Evolutionary conservation across 1,140 invertebrate genomes (phyloP).

Genomic region (Drosophila fuyamai): DNA sequence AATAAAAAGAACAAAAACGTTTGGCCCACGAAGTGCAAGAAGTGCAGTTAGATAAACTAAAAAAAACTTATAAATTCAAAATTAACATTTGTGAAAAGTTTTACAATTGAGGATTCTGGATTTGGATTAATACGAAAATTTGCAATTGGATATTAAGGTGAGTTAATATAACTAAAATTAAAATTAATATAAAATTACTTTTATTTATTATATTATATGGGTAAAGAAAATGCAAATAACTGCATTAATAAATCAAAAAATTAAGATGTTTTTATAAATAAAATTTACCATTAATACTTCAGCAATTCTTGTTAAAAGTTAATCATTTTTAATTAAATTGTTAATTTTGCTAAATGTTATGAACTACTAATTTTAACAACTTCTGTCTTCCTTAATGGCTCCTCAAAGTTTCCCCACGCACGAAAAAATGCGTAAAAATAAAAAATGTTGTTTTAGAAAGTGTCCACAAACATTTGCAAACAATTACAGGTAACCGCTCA

Average conservation of each 20-base stretch:
- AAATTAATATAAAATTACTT: no score
- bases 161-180: constrained; percentile 14
- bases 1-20: constrained; percentile 33
- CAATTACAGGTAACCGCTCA: constrained; percentile 40
- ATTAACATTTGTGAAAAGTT: constrained; percentile 56
- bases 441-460: constrained; percentile 51
- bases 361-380: background rate
- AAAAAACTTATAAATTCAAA: constrained; percentile 38
- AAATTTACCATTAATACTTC: no score
- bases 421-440: constrained; percentile 36
- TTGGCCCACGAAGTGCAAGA: constrained; percentile 51
- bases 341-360: no score
- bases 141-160: constrained; percentile 76
- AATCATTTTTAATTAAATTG: no score
- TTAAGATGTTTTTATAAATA: no score
- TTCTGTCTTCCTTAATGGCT: constrained; percentile 10
- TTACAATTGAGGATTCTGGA: constrained; percentile 46
- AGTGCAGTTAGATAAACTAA: constrained; percentile 34
- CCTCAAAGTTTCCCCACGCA: constrained; percentile 16
- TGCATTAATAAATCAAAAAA: background rate
- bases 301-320: no score
- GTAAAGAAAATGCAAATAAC: no score
- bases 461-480: constrained; percentile 68
- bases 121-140: constrained; percentile 74
- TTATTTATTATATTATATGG: no score